A percentile compares a stretch with the other conserved stretches of the same genome.
Evolutionary conservation across 1,140 invertebrate genomes (phyloP).

Genomic region (Planococcus citri): DNA sequence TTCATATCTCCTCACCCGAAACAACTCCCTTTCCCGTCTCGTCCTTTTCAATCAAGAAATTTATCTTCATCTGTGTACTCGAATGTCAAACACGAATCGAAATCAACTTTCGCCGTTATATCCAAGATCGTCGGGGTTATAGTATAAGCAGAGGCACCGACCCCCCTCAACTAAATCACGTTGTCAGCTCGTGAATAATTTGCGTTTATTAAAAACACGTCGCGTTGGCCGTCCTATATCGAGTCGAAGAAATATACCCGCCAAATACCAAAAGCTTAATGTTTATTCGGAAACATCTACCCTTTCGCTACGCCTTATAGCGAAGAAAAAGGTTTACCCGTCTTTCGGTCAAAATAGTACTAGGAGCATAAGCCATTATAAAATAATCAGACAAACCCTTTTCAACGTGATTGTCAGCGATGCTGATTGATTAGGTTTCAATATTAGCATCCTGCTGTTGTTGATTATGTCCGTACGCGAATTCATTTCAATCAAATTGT

Average conservation of each 20-base stretch:
- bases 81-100: too few species aligned
- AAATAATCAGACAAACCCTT: conserved; percentile 2
- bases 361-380: not conserved
- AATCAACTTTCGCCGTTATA: too few species aligned
- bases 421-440: conserved; percentile 13
- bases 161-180: too few species aligned
- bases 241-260: not conserved
- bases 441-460: conserved; percentile 18
- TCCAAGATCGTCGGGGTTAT: too few species aligned
- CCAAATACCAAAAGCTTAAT: too few species aligned
- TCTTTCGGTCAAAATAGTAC: not conserved
- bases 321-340: not conserved
- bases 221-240: not conserved
- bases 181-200: conserved; percentile 6
- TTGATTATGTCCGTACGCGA: not conserved
- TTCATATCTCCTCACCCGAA: too few species aligned
- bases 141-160: too few species aligned
- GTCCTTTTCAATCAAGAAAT: too few species aligned
- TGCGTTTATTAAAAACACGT: not conserved
- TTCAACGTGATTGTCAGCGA: conserved; percentile 9
- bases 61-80: too few species aligned
- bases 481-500: conserved; percentile 6
- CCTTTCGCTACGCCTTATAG: not conserved
- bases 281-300: not conserved
- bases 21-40: too few species aligned